These are phyloP conservation scores for Lasioglossum lativentre DNA, from an alignment of 2,888 invertebrate genomes.

Conservation along the genomic window DNA sequence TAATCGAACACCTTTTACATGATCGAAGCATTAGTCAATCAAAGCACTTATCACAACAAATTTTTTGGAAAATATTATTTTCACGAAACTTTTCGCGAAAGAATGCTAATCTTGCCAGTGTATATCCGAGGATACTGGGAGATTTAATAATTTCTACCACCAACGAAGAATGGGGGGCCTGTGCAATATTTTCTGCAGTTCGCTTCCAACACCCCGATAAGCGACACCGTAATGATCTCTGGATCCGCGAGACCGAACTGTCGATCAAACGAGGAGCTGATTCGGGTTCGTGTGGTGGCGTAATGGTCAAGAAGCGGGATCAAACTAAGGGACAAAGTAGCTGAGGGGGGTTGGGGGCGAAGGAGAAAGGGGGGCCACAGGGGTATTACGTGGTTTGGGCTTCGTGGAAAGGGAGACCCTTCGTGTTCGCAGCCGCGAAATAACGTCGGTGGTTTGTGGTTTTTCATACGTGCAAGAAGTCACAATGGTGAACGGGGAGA, in stretches of 20 bases:
- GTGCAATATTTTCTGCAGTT: not conserved
- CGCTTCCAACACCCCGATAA: not conserved
- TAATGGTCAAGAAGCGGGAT: slow-evolving; percentile 33
- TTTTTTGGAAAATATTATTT: not conserved
- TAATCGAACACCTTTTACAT: not conserved
- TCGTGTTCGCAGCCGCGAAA: slow-evolving; percentile 76
- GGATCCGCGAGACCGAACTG: slow-evolving; percentile 20
- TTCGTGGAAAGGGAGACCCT: slow-evolving; percentile 66
- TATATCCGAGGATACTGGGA: not conserved
- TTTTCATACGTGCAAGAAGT: slow-evolving; percentile 78
- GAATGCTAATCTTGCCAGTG: not conserved
- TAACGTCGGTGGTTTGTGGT: slow-evolving; percentile 77
- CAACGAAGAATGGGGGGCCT: not conserved
- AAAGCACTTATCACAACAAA: not conserved
- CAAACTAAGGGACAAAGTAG: slow-evolving; percentile 35
- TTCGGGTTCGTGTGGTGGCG: slow-evolving; percentile 27
- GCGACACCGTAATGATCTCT: slow-evolving; percentile 39
- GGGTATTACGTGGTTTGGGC: slow-evolving; percentile 66
- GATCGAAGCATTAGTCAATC: not conserved
- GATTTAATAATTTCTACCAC: not conserved
- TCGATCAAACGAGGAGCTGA: slow-evolving; percentile 64
- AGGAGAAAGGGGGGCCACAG: slow-evolving; percentile 13
- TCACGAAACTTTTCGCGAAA: not conserved
- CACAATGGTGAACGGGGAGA: slow-evolving; percentile 69
- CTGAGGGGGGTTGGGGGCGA: not conserved